phyloP scores from a whole-genome alignment of 2,797 vertebrate species.

The Myotis findleyi region DNA sequence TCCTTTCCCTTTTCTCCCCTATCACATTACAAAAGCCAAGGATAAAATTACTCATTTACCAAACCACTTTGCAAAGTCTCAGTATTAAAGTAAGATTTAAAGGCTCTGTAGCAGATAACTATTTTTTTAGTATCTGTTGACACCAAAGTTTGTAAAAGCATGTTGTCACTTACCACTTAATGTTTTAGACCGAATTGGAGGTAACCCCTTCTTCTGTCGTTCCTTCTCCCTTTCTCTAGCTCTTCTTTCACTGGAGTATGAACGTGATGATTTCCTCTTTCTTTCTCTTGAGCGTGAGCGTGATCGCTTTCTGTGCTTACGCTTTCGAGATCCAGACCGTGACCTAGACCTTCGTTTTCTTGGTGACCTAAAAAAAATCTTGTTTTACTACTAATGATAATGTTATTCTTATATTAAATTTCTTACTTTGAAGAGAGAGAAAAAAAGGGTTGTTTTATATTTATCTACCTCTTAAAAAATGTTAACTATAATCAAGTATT shows the following conservation, averaged over 20 bases:
- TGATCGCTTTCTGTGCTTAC: slow-evolving; percentile 97
- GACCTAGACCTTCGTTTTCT: slow-evolving; percentile 97
- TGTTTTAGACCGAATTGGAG: slow-evolving; percentile 96
- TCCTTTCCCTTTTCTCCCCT: neutral
- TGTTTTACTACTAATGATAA: slow-evolving; percentile 45
- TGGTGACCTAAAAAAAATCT: slow-evolving; percentile 91
- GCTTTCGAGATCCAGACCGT: slow-evolving; percentile 96
- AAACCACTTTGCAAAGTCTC: neutral
- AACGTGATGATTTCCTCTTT: slow-evolving; percentile 96
- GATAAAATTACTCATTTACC: neutral
- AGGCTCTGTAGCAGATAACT: neutral
- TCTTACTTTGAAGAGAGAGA: neutral
- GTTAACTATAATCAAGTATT: neutral
- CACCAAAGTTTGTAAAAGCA: neutral
- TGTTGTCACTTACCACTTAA: slow-evolving; percentile 91
- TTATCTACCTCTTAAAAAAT: neutral
- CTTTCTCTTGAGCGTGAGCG: slow-evolving; percentile 97
- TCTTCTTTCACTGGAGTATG: slow-evolving; percentile 97
- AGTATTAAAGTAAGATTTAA: neutral
- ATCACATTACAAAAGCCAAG: neutral
- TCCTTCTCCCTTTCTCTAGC: slow-evolving; percentile 97
- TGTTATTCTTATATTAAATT: neutral
- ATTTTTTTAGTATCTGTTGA: neutral
- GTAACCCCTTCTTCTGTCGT: slow-evolving; percentile 97
- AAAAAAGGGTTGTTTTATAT: neutral